Base-by-base conservation (phyloP, 2,888 invertebrate genomes). In the Chrysina gloriosa region DNA sequence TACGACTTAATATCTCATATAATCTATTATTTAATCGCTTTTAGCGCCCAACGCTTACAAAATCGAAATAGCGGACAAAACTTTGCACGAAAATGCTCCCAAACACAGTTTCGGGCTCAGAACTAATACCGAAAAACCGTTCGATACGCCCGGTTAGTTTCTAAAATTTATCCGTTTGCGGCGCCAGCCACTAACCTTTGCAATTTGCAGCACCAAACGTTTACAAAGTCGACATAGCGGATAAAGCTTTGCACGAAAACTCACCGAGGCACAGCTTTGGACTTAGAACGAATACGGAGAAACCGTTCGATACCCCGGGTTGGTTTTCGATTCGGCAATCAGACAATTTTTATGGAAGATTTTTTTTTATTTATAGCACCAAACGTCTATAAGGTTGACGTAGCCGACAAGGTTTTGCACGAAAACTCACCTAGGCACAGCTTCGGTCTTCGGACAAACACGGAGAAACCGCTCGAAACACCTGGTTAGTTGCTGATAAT, bases 231-330 rank as follows among this genome's bases (percentile, higher is more conserved):
- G 87, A 88, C 70, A 84, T 84, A 74, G 84, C 88, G 6, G 89
- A 89, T 70, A 87, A 87, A 78, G 75, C 85, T 29, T 77, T 85
- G 39, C 77, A 84, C 27, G 88, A 89, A 75, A 83, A 85, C 71
- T 84, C 87, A 3, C 90, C 90, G 9, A 82, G 86, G 19, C 91
- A 87, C 77, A 86, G 87, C 50, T 89, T 92, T 74, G 88, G 89
- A 58, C 80, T 84, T 4, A 88, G 86, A 77, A 82, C 85, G 34
- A 84, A 85, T n/a, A 75, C 82, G 23, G 86, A 86, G 31, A 87
- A 86, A 70, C 84, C 85, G 70, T 83, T 79, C 52, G 84, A 86
- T 47, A 86, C 85, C 9, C 91, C 91, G 78, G 90, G 89, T 76
- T 92, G 90, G 16, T 76, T 70, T 48, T 58, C n/a, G n/a, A n/a